Conservation (phyloP, 2,113 vertebrate species). For the Piaya cayana region DNA sequence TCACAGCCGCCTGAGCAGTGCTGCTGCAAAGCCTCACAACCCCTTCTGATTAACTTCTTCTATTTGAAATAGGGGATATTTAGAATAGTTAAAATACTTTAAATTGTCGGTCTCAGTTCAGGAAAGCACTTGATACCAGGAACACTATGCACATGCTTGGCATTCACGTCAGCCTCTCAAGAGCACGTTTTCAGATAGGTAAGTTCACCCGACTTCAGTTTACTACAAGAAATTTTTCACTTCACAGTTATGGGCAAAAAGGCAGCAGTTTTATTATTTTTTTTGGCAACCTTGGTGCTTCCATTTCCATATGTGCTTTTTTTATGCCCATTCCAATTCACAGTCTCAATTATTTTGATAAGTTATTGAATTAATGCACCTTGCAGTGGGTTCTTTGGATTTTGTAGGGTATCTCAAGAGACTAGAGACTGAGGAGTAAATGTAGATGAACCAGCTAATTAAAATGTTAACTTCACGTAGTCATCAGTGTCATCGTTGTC, state of each 20-base stretch:
- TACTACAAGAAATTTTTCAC: not conserved
- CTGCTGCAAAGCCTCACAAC: not conserved
- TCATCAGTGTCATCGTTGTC: too few relatives aligned
- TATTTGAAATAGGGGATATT: constrained; percentile 25
- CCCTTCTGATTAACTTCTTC: constrained; percentile 13
- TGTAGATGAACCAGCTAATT: not conserved
- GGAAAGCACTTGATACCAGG: constrained; percentile 46
- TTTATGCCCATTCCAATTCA: not conserved
- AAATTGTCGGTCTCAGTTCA: not conserved
- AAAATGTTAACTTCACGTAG: not conserved
- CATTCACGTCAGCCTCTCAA: not conserved
- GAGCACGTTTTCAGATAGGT: constrained; percentile 12
- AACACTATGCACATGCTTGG: constrained; percentile 37
- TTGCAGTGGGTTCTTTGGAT: not conserved
- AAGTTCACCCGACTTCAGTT: constrained; percentile 19
- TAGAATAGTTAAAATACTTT: constrained; percentile 20
- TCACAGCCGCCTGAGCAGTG: not conserved
- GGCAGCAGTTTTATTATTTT: not conserved
- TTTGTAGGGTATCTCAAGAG: not conserved
- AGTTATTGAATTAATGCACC: not conserved
- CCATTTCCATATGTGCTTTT: not conserved
- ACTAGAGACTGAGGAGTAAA: not conserved
- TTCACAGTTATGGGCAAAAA: not conserved
- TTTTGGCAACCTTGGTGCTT: not conserved
- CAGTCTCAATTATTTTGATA: not conserved